Evolutionary conservation across 2,888 invertebrate species (phyloP).

Genomic region (Sthenelais limicola): DNA sequence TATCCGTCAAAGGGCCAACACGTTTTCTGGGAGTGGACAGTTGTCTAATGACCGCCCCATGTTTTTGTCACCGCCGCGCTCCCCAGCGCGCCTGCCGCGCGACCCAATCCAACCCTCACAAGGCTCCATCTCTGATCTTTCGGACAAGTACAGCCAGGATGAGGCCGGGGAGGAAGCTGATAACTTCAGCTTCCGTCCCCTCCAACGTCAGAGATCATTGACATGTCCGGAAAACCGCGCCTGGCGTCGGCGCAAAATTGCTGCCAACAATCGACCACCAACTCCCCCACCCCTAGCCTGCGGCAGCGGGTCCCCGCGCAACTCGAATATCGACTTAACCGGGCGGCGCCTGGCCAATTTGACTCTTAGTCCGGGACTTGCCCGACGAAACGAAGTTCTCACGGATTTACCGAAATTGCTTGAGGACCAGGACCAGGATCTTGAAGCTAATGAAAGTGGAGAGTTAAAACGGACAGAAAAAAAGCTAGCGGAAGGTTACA

Average conservation of each 20-base stretch:
- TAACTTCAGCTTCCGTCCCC: constrained; percentile 18
- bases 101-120: constrained; percentile 14
- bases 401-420: neutral
- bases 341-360: too few relatives aligned
- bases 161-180: constrained; percentile 39
- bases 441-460: too few relatives aligned
- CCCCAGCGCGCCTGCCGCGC: constrained; percentile 17
- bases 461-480: too few relatives aligned
- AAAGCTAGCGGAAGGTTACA: too few relatives aligned
- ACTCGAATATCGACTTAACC: too few relatives aligned
- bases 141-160: constrained; percentile 6
- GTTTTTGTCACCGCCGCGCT: constrained; percentile 25
- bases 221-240: constrained; percentile 41
- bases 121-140: constrained; percentile 28
- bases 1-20: constrained; percentile 3
- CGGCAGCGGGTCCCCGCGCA: neutral
- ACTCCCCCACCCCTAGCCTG: constrained; percentile 38
- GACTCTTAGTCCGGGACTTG: too few relatives aligned
- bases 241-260: constrained; percentile 33
- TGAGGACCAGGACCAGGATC: constrained; percentile 1
- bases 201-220: constrained; percentile 27
- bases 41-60: neutral
- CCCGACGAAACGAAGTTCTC: too few relatives aligned
- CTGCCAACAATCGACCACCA: constrained; percentile 34
- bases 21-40: constrained; percentile 11